A percentile compares a stretch with the other conserved stretches of the same genome.
Conservation (phyloP, 2,888 invertebrate genomes). For the Margaritifera margaritifera region DNA sequence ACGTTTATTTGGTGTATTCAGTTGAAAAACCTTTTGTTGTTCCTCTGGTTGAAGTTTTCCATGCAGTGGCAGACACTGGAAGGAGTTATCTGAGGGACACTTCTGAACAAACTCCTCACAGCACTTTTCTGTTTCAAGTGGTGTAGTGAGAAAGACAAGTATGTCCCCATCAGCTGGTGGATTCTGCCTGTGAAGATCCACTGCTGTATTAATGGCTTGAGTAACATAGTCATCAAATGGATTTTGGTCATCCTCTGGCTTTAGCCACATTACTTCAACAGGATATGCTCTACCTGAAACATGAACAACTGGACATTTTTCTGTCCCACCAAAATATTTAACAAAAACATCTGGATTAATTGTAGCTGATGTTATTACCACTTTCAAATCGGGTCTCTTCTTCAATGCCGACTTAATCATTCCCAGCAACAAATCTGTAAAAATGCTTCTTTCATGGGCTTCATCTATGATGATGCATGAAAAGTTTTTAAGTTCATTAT, state of each 20-base stretch:
- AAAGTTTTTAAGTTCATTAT: conserved; percentile 42
- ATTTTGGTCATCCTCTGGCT: conserved; percentile 7
- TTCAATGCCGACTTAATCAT: conserved; percentile 59
- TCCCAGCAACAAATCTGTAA: conserved; percentile 68
- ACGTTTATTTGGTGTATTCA: conserved; percentile 34
- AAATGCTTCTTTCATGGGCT: conserved; percentile 69
- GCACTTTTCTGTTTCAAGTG: conserved; percentile 63
- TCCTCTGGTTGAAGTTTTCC: conserved; percentile 62
- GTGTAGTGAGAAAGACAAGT: conserved; percentile 70
- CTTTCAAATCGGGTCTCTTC: conserved; percentile 55
- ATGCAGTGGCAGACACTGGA: conserved; percentile 51
- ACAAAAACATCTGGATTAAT: conserved; percentile 65
- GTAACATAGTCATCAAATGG: conserved; percentile 38
- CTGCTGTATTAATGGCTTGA: conserved; percentile 54
- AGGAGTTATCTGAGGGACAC: neutral
- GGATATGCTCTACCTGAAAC: conserved; percentile 68
- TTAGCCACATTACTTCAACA: conserved; percentile 61
- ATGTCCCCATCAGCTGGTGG: conserved; percentile 67
- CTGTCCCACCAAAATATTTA: conserved; percentile 51
- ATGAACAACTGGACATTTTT: conserved; percentile 49
- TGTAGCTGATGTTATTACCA: conserved; percentile 71
- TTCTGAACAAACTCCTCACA: conserved; percentile 27
- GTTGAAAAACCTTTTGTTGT: conserved; percentile 62
- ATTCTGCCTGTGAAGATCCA: conserved; percentile 51
- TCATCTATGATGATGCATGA: conserved; percentile 68